phyloP scores from a whole-genome alignment of 2,797 vertebrate genomes.

The Neoniphon sammara region DNA sequence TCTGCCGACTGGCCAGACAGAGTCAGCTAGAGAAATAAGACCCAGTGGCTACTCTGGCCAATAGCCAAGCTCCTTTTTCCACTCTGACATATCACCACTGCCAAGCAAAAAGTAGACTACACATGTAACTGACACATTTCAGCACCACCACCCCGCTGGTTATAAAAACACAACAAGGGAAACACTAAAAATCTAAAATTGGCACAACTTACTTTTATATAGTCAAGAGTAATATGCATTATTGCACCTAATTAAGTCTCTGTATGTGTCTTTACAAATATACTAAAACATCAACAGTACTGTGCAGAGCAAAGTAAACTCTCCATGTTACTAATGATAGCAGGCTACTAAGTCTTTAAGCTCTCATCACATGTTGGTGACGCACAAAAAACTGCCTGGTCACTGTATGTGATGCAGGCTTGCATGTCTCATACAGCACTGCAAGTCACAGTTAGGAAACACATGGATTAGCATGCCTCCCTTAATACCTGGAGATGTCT shows the following conservation, averaged over 20 bases:
- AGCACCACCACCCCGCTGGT: not conserved
- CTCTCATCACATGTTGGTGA: slow-evolving; percentile 27
- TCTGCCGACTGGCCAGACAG: not conserved
- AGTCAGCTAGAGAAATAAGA: not conserved
- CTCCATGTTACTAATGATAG: slow-evolving; percentile 29
- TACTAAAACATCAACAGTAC: not conserved
- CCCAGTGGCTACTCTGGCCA: not conserved
- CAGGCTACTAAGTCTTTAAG: slow-evolving; percentile 33
- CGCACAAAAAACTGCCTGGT: slow-evolving; percentile 7
- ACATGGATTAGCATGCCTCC: not conserved
- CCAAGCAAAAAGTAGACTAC: not conserved
- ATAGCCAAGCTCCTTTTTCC: not conserved
- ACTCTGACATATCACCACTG: not conserved
- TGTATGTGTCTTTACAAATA: not conserved
- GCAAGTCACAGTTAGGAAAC: not conserved
- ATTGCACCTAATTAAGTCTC: too few relatives aligned
- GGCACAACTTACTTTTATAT: not conserved
- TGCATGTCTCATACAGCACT: not conserved
- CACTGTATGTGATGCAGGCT: not conserved
- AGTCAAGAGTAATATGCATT: not conserved
- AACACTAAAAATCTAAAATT: not conserved
- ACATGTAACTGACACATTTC: not conserved
- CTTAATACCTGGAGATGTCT: too few relatives aligned
- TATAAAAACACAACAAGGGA: not conserved
- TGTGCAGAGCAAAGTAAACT: slow-evolving; percentile 5